phyloP scores from a whole-genome alignment of 2,888 invertebrate genomes.

The Mechanitis messenoides region DNA sequence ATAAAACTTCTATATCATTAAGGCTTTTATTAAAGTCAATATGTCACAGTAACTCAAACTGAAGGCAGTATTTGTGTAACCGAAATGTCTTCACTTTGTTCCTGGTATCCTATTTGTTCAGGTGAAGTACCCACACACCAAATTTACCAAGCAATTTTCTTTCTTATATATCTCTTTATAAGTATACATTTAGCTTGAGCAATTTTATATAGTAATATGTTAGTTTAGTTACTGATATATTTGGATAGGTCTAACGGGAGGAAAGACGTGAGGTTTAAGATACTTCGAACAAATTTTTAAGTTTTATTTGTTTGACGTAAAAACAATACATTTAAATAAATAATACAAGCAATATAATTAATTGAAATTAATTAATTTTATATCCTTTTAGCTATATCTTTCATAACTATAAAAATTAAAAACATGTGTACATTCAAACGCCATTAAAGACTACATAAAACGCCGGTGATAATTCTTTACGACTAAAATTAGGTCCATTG shows the following conservation, averaged over 20 bases:
- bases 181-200: slow-evolving; percentile 5
- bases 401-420: neutral
- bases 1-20: slow-evolving; percentile 3
- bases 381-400: no score
- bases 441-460: slow-evolving; percentile 23
- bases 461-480: slow-evolving; percentile 20
- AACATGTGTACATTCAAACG: slow-evolving; percentile 18
- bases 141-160: slow-evolving; percentile 22
- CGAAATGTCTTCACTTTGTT: slow-evolving; percentile 10
- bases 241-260: slow-evolving; percentile 39
- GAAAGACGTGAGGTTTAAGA: slow-evolving; percentile 35
- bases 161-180: slow-evolving; percentile 4
- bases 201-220: slow-evolving; percentile 6
- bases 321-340: no score
- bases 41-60: slow-evolving; percentile 1
- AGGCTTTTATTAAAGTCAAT: slow-evolving; percentile 4
- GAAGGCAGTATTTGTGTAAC: slow-evolving; percentile 17
- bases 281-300: slow-evolving; percentile 31
- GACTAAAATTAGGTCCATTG: slow-evolving; percentile 20
- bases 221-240: slow-evolving; percentile 13
- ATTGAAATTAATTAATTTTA: no score
- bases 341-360: no score
- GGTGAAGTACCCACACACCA: slow-evolving; percentile 34
- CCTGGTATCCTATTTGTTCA: slow-evolving; percentile 36
- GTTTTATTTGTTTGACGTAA: slow-evolving; percentile 1